These are phyloP conservation scores for Axis porcinus DNA, from an alignment of 2,113 vertebrate species.

Conservation along the genomic window DNA sequence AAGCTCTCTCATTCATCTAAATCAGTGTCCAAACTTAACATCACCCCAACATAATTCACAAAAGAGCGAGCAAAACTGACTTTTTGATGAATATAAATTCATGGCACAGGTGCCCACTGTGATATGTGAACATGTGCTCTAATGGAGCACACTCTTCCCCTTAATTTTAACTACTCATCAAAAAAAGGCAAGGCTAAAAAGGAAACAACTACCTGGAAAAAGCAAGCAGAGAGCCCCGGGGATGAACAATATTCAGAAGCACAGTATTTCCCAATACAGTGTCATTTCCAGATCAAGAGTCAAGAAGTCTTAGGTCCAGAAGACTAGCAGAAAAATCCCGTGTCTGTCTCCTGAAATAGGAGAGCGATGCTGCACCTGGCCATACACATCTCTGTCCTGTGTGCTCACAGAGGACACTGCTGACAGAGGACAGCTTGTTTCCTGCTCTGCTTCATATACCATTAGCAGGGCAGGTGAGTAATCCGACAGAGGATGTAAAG, in stretches of 20 bases:
- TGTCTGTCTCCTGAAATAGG: background rate
- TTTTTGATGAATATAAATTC: background rate
- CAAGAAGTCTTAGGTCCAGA: background rate
- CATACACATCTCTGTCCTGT: background rate
- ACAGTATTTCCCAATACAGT: background rate
- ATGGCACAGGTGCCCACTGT: background rate
- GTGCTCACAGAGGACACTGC: background rate
- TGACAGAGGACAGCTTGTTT: background rate
- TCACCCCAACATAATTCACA: background rate
- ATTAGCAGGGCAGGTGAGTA: background rate
- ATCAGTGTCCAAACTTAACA: background rate
- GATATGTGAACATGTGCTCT: background rate
- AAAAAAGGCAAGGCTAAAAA: background rate
- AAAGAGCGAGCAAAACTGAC: background rate
- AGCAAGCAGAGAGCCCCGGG: background rate
- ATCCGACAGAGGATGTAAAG: background rate
- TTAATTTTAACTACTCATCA: background rate
- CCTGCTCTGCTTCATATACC: background rate
- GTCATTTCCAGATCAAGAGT: slow-evolving; percentile 19
- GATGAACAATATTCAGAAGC: background rate
- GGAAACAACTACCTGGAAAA: background rate
- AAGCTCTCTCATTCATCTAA: background rate
- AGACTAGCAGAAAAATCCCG: background rate
- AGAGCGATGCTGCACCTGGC: background rate
- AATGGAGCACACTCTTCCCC: background rate